Conservation (phyloP, 1,140 invertebrate species). For the Hesperophylax magnus region DNA sequence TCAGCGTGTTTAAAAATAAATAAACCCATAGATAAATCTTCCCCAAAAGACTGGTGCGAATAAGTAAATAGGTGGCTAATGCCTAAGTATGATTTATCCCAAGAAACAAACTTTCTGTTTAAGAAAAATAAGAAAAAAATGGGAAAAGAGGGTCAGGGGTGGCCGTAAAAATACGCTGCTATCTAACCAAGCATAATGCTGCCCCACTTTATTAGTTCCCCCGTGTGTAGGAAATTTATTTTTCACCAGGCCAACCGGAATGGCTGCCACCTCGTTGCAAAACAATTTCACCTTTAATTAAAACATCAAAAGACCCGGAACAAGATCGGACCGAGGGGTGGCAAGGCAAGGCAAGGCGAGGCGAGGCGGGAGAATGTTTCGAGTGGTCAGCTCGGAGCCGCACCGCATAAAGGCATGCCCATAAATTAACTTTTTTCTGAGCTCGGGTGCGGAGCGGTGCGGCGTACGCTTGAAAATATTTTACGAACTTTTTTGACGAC, state of each 20-base stretch:
- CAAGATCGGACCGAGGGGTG: neutral
- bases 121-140: conserved; percentile 1
- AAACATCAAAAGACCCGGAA: conserved; percentile 9
- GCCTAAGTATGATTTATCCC: conserved; percentile 36
- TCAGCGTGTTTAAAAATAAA: neutral
- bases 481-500: no score
- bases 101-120: conserved; percentile 12
- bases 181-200: conserved; percentile 19
- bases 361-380: neutral
- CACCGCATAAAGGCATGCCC: neutral
- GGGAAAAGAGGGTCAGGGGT: neutral
- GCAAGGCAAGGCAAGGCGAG: neutral
- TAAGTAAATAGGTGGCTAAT: no score
- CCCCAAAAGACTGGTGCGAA: conserved; percentile 1
- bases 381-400: neutral
- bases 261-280: conserved; percentile 14
- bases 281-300: conserved; percentile 40
- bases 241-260: neutral
- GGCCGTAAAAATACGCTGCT: conserved; percentile 8
- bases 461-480: neutral
- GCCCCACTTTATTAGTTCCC: conserved; percentile 9
- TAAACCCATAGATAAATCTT: neutral
- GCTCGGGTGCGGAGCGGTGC: neutral
- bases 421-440: neutral
- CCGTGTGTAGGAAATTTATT: conserved; percentile 27